Evolutionary conservation across 2,113 vertebrate species (phyloP).

Genomic region (Oryzias curvinotus): DNA sequence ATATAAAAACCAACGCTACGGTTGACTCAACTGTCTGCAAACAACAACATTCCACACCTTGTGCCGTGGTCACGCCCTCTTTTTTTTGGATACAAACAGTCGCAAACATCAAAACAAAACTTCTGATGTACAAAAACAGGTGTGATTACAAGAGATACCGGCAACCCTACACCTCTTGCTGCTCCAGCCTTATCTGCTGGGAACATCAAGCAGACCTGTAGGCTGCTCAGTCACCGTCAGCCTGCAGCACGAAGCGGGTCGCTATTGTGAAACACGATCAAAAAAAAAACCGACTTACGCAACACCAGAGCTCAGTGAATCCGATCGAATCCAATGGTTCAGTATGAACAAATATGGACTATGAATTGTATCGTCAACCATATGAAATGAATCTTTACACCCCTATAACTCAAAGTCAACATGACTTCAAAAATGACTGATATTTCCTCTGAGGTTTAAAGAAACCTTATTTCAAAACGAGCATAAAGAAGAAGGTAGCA

Average conservation of each 20-base stretch:
- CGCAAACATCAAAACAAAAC: conserved; percentile 33
- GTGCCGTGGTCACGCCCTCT: conserved; percentile 17
- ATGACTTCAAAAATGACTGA: too few species aligned
- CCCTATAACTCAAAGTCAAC: too few species aligned
- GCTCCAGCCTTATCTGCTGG: conserved; percentile 50
- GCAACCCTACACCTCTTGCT: conserved; percentile 58
- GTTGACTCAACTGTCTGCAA: neutral
- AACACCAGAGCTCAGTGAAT: conserved; percentile 7
- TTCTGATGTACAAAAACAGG: conserved; percentile 11
- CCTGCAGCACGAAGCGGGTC: conserved; percentile 51
- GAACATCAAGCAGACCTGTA: conserved; percentile 53
- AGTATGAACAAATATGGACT: too few species aligned
- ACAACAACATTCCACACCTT: conserved; percentile 23
- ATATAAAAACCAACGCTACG: too few species aligned
- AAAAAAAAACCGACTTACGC: conserved; percentile 50
- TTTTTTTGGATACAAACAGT: conserved; percentile 9
- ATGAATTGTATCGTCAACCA: too few species aligned
- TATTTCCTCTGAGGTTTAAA: too few species aligned
- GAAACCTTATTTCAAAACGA: too few species aligned
- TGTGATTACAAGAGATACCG: conserved; percentile 49
- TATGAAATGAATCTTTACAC: too few species aligned
- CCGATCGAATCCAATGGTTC: too few species aligned
- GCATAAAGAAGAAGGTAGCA: too few species aligned
- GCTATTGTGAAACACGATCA: conserved; percentile 61
- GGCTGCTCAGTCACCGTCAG: conserved; percentile 47